phyloP scores from a whole-genome alignment of 2,113 vertebrate species.

The Bagarius yarrelli region DNA sequence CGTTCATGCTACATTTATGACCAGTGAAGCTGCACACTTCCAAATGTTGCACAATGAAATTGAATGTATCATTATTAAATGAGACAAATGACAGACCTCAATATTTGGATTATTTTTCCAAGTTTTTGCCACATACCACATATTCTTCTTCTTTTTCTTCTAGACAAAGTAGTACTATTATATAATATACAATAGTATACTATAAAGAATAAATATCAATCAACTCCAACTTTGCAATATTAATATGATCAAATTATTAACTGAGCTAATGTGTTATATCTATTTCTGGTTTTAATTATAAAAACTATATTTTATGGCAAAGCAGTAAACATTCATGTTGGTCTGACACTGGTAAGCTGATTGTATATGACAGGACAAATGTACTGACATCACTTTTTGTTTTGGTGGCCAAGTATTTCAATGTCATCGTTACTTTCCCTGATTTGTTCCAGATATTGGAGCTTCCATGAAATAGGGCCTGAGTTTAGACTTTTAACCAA shows the following conservation, averaged over 20 bases:
- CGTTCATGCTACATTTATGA: slow-evolving; percentile 58
- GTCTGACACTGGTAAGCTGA: neutral
- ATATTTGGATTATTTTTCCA: slow-evolving; percentile 44
- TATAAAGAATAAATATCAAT: neutral
- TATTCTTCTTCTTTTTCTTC: neutral
- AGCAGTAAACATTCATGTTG: neutral
- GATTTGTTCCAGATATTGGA: slow-evolving; percentile 27
- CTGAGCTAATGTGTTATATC: neutral
- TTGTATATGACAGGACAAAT: slow-evolving; percentile 27
- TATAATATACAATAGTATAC: neutral
- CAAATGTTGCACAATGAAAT: slow-evolving; percentile 77
- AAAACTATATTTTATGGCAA: neutral
- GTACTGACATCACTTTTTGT: slow-evolving; percentile 24
- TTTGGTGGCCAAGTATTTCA: neutral
- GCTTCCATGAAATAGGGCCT: neutral
- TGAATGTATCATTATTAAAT: slow-evolving; percentile 81
- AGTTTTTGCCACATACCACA: neutral
- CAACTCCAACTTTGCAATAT: neutral
- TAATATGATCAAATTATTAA: neutral
- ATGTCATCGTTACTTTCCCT: slow-evolving; percentile 14
- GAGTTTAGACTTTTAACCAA: slow-evolving; percentile 15
- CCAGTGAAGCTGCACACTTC: slow-evolving; percentile 63
- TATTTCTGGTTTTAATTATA: neutral
- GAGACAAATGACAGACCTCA: slow-evolving; percentile 56
- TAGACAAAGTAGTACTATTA: neutral